phyloP scores from a whole-genome alignment of 2,888 invertebrate species.

The Bugulina stolonifera region DNA sequence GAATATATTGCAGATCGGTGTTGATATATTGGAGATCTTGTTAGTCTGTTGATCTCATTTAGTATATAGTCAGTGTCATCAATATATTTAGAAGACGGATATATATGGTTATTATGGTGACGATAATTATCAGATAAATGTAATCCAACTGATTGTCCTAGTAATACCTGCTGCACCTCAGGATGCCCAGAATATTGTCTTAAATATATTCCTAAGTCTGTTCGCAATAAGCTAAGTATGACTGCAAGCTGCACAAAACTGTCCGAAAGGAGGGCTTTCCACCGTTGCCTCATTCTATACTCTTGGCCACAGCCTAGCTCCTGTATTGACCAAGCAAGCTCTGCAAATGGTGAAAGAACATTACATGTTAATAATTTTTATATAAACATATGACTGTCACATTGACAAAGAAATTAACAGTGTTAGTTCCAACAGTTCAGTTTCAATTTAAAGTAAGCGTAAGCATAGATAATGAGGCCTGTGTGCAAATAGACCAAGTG shows the following conservation, averaged over 20 bases:
- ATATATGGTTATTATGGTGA: neutral
- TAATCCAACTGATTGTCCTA: conserved; percentile 4
- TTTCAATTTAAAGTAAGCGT: too few relatives aligned
- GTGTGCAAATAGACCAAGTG: too few relatives aligned
- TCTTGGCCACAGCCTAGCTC: neutral
- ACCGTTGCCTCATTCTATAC: neutral
- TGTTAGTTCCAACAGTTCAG: too few relatives aligned
- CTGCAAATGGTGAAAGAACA: neutral
- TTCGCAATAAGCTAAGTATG: conserved; percentile 20
- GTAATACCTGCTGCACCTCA: conserved; percentile 16
- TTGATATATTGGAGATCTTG: neutral
- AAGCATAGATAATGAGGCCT: too few relatives aligned
- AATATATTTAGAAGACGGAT: conserved; percentile 6
- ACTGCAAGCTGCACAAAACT: conserved; percentile 15
- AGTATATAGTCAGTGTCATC: neutral
- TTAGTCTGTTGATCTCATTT: conserved; percentile 8
- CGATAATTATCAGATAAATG: neutral
- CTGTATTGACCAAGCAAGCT: neutral
- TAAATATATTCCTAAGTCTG: conserved; percentile 2
- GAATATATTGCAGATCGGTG: neutral
- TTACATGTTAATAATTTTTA: too few relatives aligned
- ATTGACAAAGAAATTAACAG: neutral
- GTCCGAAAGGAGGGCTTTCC: conserved; percentile 2
- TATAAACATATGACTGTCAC: too few relatives aligned
- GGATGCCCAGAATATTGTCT: conserved; percentile 11